phyloP scores from a whole-genome alignment of 1,140 invertebrate species.

The Drosophila melanica region DNA sequence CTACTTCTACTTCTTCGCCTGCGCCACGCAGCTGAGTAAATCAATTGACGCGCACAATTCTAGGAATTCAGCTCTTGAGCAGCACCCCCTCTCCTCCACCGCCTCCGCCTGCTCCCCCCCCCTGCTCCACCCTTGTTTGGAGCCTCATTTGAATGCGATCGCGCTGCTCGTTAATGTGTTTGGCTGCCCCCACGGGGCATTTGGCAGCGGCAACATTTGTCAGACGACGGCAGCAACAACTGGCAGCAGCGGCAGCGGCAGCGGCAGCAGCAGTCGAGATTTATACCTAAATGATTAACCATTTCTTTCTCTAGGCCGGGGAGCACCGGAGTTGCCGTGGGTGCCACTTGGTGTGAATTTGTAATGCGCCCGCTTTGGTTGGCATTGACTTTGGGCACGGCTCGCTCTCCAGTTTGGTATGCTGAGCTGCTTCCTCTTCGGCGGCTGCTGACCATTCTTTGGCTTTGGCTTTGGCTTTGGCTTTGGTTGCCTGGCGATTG shows the following conservation, averaged over 20 bases:
- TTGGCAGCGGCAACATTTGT: conserved; percentile 49
- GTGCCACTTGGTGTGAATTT: conserved; percentile 82
- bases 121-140: background rate
- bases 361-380: conserved; percentile 71
- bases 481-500: conserved; percentile 70
- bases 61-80: conserved; percentile 64
- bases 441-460: conserved; percentile 68
- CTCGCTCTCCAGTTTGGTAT: conserved; percentile 22
- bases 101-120: no score
- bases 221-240: conserved; percentile 11
- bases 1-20: background rate
- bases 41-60: conserved; percentile 81
- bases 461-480: conserved; percentile 68
- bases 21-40: conserved; percentile 74
- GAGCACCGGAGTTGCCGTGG: conserved; percentile 53
- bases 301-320: conserved; percentile 55
- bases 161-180: conserved; percentile 53
- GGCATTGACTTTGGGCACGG: conserved; percentile 40
- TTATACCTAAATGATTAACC: conserved; percentile 82
- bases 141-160: conserved; percentile 59
- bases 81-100: background rate
- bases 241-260: conserved; percentile 35
- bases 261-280: conserved; percentile 52
- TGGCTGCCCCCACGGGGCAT: conserved; percentile 49
- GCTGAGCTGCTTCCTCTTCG: conserved; percentile 46